Percentiles rank a stretch among this genome's conserved stretches.
Conservation (phyloP, 2,888 invertebrate genomes). For the Alloplasta piceator region DNA sequence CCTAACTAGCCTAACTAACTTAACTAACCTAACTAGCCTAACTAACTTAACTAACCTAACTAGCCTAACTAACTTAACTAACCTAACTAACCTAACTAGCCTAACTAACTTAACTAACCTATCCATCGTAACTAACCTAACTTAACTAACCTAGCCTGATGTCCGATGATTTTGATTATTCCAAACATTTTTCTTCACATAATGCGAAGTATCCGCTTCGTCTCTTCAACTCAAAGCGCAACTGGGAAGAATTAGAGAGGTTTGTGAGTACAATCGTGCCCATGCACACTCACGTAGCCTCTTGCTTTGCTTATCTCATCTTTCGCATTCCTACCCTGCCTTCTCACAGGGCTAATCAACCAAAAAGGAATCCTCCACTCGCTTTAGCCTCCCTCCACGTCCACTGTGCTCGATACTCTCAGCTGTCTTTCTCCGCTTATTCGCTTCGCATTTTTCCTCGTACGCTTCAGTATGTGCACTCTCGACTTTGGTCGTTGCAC, state of each 20-base stretch:
- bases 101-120: too few species aligned
- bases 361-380: constrained; percentile 72
- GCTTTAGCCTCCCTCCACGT: constrained; percentile 57
- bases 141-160: too few species aligned
- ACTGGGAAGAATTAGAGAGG: constrained; percentile 30
- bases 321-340: constrained; percentile 48
- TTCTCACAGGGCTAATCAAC: constrained; percentile 75
- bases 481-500: constrained; percentile 67
- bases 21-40: too few species aligned
- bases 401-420: constrained; percentile 21
- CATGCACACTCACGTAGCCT: constrained; percentile 71
- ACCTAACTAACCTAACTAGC: too few species aligned
- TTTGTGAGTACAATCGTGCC: constrained; percentile 20
- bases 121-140: too few species aligned
- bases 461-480: constrained; percentile 54
- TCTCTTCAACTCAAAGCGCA: constrained; percentile 2
- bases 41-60: too few species aligned
- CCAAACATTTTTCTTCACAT: not conserved
- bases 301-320: constrained; percentile 69
- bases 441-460: constrained; percentile 42
- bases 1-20: too few species aligned
- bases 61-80: too few species aligned
- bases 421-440: constrained; percentile 36
- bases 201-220: not conserved
- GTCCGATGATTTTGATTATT: too few species aligned